Evolutionary conservation across 2,888 invertebrate species (phyloP).

Genomic region (Aspidapion aeneum): DNA sequence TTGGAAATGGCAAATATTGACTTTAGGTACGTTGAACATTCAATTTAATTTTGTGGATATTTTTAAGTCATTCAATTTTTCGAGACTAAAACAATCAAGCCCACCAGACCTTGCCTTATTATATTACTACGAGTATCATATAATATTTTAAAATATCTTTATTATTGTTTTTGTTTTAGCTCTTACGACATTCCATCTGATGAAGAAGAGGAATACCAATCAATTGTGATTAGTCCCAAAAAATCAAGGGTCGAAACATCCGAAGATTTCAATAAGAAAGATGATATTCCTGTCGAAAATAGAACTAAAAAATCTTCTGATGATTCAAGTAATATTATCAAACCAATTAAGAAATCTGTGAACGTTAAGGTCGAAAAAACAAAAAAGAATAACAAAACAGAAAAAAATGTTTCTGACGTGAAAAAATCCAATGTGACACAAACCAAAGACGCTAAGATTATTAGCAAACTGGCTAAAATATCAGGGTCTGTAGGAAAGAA

Average conservation of each 20-base stretch:
- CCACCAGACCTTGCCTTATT: too few relatives aligned
- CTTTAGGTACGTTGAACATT: conserved; percentile 10
- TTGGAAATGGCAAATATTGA: conserved; percentile 37
- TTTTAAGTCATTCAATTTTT: too few relatives aligned
- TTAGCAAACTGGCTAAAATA: neutral
- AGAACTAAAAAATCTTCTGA: too few relatives aligned
- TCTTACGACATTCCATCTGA: neutral
- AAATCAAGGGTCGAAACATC: neutral
- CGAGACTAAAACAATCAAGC: too few relatives aligned
- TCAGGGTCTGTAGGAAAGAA: neutral
- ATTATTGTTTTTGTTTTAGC: neutral
- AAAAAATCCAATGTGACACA: too few relatives aligned
- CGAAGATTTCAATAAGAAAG: neutral
- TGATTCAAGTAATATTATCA: too few relatives aligned
- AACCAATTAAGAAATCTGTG: too few relatives aligned
- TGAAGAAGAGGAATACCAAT: neutral
- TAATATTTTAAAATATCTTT: too few relatives aligned
- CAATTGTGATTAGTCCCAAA: neutral
- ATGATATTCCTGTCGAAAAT: too few relatives aligned
- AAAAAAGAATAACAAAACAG: neutral
- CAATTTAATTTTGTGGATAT: neutral
- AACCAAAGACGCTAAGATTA: neutral
- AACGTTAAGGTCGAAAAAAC: neutral
- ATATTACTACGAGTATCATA: too few relatives aligned
- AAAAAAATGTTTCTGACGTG: too few relatives aligned